Conservation (phyloP, 2,888 invertebrate species). For the Thera obeliscata region DNA sequence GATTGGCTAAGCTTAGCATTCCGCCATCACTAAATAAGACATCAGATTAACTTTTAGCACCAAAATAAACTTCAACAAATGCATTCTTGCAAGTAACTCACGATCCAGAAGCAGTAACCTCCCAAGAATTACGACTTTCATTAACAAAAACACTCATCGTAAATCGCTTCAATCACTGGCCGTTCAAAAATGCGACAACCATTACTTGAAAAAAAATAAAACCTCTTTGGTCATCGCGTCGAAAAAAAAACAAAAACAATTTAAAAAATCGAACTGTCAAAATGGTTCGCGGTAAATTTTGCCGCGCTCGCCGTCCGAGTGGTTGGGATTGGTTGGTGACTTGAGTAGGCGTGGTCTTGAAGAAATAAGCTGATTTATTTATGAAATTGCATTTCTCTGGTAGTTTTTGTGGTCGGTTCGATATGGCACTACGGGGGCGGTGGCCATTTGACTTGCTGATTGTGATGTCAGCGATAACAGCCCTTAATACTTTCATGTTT, state of each 20-base stretch:
- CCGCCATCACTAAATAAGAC: slow-evolving; percentile 33
- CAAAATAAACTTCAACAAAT: slow-evolving; percentile 31
- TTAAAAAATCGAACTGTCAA: slow-evolving; percentile 74
- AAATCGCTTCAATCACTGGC: slow-evolving; percentile 72
- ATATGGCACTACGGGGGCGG: slow-evolving; percentile 58
- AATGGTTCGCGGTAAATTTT: slow-evolving; percentile 80
- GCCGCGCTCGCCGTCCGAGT: slow-evolving; percentile 58
- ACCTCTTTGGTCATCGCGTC: slow-evolving; percentile 56
- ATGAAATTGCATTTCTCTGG: slow-evolving; percentile 74
- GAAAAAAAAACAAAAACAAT: slow-evolving; percentile 58
- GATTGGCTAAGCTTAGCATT: slow-evolving; percentile 3
- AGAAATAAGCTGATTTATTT: slow-evolving; percentile 76
- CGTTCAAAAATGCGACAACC: slow-evolving; percentile 68
- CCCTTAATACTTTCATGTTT: slow-evolving; percentile 41
- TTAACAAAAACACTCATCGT: slow-evolving; percentile 74
- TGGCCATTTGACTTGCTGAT: slow-evolving; percentile 66
- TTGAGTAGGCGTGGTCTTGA: slow-evolving; percentile 68
- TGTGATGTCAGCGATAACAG: slow-evolving; percentile 41
- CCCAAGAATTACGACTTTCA: slow-evolving; percentile 61
- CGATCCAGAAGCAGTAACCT: slow-evolving; percentile 30
- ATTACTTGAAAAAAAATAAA: slow-evolving; percentile 64
- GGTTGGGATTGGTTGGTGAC: slow-evolving; percentile 62
- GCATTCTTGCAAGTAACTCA: slow-evolving; percentile 34
- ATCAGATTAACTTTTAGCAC: slow-evolving; percentile 38
- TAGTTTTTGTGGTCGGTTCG: slow-evolving; percentile 57